A percentile compares a stretch with the other conserved stretches of the same genome.
These are phyloP conservation scores for Chiloscyllium punctatum DNA, from an alignment of 2,797 vertebrate species.

Conservation along the genomic window DNA sequence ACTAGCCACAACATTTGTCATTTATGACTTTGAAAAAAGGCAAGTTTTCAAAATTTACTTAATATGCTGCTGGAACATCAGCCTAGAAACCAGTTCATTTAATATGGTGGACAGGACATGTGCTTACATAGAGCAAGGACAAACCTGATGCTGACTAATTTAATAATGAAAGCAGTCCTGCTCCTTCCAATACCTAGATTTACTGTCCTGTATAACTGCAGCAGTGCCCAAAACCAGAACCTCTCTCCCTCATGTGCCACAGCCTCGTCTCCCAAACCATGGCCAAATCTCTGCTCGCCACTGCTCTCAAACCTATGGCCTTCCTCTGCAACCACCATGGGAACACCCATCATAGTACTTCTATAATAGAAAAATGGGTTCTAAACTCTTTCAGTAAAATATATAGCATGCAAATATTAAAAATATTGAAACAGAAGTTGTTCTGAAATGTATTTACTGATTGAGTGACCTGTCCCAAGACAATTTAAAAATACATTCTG, in stretches of 20 bases:
- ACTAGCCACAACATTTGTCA: constrained; percentile 61
- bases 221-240: neutral
- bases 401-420: constrained; percentile 4
- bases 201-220: neutral
- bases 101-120: neutral
- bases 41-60: constrained; percentile 65
- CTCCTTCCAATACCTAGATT: neutral
- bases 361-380: neutral
- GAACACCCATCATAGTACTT: neutral
- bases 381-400: neutral
- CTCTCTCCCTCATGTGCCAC: neutral
- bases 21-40: constrained; percentile 77
- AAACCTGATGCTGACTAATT: neutral
- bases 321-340: neutral
- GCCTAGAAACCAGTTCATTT: neutral
- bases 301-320: neutral
- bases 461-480: neutral
- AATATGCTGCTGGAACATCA: neutral
- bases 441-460: neutral
- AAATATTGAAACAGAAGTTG: neutral
- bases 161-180: neutral
- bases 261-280: neutral
- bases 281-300: neutral
- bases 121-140: neutral
- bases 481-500: neutral